These are phyloP conservation scores for Aphelocoma californica DNA, from an alignment of 2,797 vertebrate genomes.

Conservation along the genomic window DNA sequence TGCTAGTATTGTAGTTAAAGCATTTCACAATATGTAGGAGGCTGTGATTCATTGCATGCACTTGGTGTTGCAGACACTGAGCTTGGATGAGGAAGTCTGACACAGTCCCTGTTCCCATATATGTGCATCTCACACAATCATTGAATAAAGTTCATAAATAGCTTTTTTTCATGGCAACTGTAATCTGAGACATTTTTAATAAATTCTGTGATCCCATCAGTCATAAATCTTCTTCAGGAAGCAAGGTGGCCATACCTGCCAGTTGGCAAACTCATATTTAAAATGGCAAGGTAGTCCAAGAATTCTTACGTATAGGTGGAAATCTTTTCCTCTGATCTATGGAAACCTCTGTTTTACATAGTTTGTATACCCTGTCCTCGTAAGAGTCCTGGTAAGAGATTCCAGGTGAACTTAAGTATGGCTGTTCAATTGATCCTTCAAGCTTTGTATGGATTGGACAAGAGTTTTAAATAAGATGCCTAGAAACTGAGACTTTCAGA, in stretches of 20 bases:
- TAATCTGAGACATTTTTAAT: neutral
- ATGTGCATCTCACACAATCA: neutral
- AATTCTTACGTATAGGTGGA: neutral
- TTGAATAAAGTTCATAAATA: neutral
- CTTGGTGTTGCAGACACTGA: neutral
- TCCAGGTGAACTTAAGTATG: neutral
- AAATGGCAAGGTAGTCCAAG: neutral
- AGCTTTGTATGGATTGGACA: neutral
- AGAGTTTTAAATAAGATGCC: neutral
- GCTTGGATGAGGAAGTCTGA: slow-evolving; percentile 2
- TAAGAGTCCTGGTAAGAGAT: neutral
- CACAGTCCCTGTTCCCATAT: neutral
- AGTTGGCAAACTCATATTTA: neutral
- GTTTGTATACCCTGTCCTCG: neutral
- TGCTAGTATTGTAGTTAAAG: neutral
- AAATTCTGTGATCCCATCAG: neutral
- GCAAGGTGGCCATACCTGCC: fast-evolving
- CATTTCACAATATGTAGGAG: neutral
- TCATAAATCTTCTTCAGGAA: neutral
- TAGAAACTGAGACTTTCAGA: neutral
- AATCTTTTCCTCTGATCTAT: neutral
- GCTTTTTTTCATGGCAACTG: neutral
- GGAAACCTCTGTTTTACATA: neutral
- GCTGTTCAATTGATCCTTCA: neutral
- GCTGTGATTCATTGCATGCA: neutral